Conservation (phyloP, 2,888 invertebrate species). For the Phortica okadai region DNA sequence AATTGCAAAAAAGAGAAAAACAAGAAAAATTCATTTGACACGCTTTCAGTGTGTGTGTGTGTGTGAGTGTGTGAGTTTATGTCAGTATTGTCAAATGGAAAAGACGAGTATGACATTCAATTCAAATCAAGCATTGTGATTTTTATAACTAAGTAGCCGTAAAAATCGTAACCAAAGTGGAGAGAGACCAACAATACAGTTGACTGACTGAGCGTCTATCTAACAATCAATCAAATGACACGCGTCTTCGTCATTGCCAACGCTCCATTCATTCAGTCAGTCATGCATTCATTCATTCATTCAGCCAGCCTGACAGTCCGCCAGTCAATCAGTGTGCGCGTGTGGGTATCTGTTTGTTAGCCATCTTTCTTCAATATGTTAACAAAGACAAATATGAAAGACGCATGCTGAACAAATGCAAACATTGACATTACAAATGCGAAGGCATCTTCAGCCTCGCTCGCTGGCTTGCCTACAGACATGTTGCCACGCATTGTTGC, state of each 20-base stretch:
- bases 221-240: no score
- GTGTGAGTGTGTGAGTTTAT: background rate
- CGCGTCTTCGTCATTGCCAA: no score
- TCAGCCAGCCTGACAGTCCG: background rate
- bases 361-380: background rate
- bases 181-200: no score
- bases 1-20: background rate
- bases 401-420: background rate
- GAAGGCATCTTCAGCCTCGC: background rate
- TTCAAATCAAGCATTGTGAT: background rate
- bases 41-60: background rate
- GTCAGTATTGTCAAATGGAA: background rate
- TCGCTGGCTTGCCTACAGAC: background rate
- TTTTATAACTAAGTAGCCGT: constrained; percentile 15
- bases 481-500: background rate
- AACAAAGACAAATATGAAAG: background rate
- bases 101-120: background rate
- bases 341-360: background rate
- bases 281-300: background rate
- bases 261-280: background rate
- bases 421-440: background rate
- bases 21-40: background rate
- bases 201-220: no score
- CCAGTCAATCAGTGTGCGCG: background rate
- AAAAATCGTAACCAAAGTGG: background rate